These are phyloP conservation scores for Chrysopilus asiliformis DNA, from an alignment of 2,888 invertebrate genomes.

Conservation along the genomic window DNA sequence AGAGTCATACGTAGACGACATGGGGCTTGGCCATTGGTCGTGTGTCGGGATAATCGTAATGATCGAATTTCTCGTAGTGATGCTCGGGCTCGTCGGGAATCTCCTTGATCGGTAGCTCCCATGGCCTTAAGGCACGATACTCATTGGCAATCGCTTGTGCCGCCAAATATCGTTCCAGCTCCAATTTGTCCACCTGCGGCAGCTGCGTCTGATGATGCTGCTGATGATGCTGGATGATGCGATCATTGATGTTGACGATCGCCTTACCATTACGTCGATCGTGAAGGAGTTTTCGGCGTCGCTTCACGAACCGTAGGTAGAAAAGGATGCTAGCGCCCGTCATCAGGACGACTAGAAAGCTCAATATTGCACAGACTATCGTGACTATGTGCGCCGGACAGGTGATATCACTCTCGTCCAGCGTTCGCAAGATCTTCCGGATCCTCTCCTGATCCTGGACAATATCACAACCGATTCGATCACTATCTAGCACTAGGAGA, in stretches of 20 bases:
- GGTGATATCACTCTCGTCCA: conserved; percentile 35
- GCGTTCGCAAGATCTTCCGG: conserved; percentile 26
- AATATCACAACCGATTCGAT: conserved; percentile 33
- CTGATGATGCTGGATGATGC: conserved; percentile 33
- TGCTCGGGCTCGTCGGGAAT: conserved; percentile 31
- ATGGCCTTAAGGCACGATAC: conserved; percentile 34
- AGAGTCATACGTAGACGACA: conserved; percentile 42
- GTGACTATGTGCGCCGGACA: conserved; percentile 37
- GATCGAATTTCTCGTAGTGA: conserved; percentile 36
- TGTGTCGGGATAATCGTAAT: conserved; percentile 36
- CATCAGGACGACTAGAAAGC: conserved; percentile 30
- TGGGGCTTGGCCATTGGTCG: conserved; percentile 38
- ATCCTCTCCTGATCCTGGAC: conserved; percentile 28
- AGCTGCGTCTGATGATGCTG: conserved; percentile 6
- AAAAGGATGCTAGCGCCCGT: conserved; percentile 33
- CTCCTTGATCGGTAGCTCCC: conserved; percentile 35
- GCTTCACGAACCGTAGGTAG: conserved; percentile 32
- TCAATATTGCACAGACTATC: conserved; percentile 35
- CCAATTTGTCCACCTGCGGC: conserved; percentile 29
- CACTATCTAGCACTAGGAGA: conserved; percentile 28
- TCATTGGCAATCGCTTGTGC: conserved; percentile 36
- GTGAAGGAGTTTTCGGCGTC: conserved; percentile 29
- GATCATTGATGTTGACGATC: conserved; percentile 35
- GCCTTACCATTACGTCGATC: conserved; percentile 32
- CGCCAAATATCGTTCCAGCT: conserved; percentile 34